Conservation (phyloP, 2,888 invertebrate genomes). For the Anoplius nigerrimus region DNA sequence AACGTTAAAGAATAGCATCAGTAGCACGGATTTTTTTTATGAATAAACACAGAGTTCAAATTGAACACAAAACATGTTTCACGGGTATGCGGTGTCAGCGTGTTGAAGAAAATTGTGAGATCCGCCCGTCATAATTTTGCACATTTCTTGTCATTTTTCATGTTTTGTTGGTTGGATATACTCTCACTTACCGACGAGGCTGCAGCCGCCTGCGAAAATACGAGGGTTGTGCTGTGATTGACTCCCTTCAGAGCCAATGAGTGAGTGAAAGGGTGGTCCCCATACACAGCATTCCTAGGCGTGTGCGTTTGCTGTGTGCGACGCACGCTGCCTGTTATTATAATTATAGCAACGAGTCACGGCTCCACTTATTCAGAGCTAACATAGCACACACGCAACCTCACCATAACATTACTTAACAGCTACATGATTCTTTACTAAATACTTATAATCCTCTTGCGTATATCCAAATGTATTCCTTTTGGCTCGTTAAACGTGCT, state of each 20-base stretch:
- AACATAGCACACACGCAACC: slow-evolving; percentile 65
- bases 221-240: slow-evolving; percentile 71
- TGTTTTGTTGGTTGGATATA: slow-evolving; percentile 67
- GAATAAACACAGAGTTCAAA: slow-evolving; percentile 4
- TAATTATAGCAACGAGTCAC: slow-evolving; percentile 72
- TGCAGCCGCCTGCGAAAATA: slow-evolving; percentile 68
- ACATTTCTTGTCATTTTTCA: slow-evolving; percentile 55
- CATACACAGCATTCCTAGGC: slow-evolving; percentile 71
- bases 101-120: slow-evolving; percentile 50
- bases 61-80: slow-evolving; percentile 50
- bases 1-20: slow-evolving; percentile 35
- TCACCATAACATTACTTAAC: slow-evolving; percentile 58
- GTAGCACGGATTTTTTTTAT: slow-evolving; percentile 38
- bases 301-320: slow-evolving; percentile 72
- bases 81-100: slow-evolving; percentile 48
- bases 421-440: slow-evolving; percentile 48
- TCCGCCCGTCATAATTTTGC: slow-evolving; percentile 57
- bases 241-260: slow-evolving; percentile 72
- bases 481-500: background rate
- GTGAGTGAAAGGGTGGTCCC: slow-evolving; percentile 69
- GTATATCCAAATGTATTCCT: slow-evolving; percentile 49
- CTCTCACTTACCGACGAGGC: slow-evolving; percentile 71
- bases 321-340: slow-evolving; percentile 73
- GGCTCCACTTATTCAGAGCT: slow-evolving; percentile 68
- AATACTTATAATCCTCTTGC: slow-evolving; percentile 49